These are phyloP conservation scores for Caenorhabditis inopinata DNA, from an alignment of 1,140 invertebrate species.

Conservation along the genomic window DNA sequence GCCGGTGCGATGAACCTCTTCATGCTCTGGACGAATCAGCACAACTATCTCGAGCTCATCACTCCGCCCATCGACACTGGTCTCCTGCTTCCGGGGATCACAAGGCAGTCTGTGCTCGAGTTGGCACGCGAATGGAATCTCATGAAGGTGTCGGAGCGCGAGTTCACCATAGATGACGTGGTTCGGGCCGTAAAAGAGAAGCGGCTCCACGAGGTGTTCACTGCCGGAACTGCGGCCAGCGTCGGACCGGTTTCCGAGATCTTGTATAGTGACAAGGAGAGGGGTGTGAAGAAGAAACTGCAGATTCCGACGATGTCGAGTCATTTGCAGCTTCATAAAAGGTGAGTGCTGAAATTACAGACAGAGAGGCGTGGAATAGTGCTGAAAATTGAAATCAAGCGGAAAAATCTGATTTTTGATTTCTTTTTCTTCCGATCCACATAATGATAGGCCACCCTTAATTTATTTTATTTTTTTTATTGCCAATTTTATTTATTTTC, in stretches of 20 bases:
- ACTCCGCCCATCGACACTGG: slow-evolving; percentile 76
- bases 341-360: neutral
- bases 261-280: slow-evolving; percentile 45
- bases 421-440: too few species aligned
- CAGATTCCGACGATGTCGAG: slow-evolving; percentile 61
- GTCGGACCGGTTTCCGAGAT: slow-evolving; percentile 60
- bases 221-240: slow-evolving; percentile 61
- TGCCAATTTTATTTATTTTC: too few species aligned
- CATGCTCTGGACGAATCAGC: slow-evolving; percentile 80
- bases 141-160: slow-evolving; percentile 80
- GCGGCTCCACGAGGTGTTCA: slow-evolving; percentile 72
- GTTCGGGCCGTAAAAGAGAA: slow-evolving; percentile 77
- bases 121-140: slow-evolving; percentile 79
- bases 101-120: slow-evolving; percentile 81
- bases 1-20: slow-evolving; percentile 99
- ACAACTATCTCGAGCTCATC: slow-evolving; percentile 86
- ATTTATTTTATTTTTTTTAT: too few species aligned
- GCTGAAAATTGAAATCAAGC: too few species aligned
- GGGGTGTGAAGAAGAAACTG: slow-evolving; percentile 52
- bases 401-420: too few species aligned
- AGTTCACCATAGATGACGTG: slow-evolving; percentile 83
- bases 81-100: slow-evolving; percentile 86
- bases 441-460: too few species aligned
- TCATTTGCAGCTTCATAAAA: slow-evolving; percentile 56
- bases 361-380: too few species aligned